Evolutionary conservation across 2,888 invertebrate species (phyloP).

Genomic region (Lutraria lutraria): DNA sequence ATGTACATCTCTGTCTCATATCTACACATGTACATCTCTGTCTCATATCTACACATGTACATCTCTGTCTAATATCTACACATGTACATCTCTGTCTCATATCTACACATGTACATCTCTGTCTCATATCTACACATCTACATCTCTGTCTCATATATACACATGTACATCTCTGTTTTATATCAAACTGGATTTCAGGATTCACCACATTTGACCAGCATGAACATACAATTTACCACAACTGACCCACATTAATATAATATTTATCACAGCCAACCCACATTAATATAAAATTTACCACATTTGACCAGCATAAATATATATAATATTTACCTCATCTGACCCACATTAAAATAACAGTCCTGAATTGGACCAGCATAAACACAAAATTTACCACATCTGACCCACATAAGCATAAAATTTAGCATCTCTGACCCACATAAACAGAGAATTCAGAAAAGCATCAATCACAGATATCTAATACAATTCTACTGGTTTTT

Average conservation of each 20-base stretch:
- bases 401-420: constrained; percentile 9
- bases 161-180: neutral
- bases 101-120: neutral
- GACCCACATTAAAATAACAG: neutral
- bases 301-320: neutral
- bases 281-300: neutral
- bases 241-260: neutral
- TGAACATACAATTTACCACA: neutral
- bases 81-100: neutral
- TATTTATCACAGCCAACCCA: neutral
- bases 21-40: neutral
- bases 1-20: neutral
- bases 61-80: neutral
- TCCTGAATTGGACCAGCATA: neutral
- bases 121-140: neutral
- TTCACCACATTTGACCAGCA: neutral
- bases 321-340: neutral
- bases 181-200: neutral
- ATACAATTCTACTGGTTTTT: constrained; percentile 39
- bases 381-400: neutral
- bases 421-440: constrained; percentile 37
- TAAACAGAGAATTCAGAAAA: constrained; percentile 46
- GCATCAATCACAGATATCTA: constrained; percentile 44
- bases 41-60: neutral
- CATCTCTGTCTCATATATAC: neutral